Evolutionary conservation across 2,113 vertebrate species (phyloP), one percentile per base, ranked within the genome.

Genomic region (Spea multiplicata): DNA sequence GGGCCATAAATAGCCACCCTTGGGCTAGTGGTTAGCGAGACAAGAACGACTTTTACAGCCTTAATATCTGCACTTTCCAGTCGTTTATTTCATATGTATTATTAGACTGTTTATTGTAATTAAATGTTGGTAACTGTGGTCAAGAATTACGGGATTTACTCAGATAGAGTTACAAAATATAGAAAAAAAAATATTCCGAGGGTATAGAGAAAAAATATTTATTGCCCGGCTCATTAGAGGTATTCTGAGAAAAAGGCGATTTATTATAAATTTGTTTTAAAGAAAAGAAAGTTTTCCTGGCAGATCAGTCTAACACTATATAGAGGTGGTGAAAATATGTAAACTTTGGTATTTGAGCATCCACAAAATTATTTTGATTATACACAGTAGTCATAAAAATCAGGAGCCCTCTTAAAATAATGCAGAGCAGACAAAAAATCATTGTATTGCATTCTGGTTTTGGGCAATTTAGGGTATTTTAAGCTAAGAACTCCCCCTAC

Each of bases 41-140:
- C 71, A 71, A 74, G 78, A 71, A 80, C 78, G 74, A 67, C 70
- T 80, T 80, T 80, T 80, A 80, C 62, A 16, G 66, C 71, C 71
- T 74, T 73, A 67, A 67, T 74, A 74, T 80, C 45, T 74, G 52
- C 55, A 65, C 71, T 73, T 74, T 74, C 71, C 78, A 80, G 59
- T 50, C 71, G 50, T 68, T 50, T 62, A 61, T 74, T 80, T 59
- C 72, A 30, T 10, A 10, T 68, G 62, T 80, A 80, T 80, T 80
- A 80, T 67, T 80, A 80, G 78, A 66, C 52, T 80, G 65, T 74
- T 74, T 80, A 61, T 80, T 74, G 64, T 74, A 74, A 80, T 80
- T 80, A 80, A 80, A 74, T 68, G 52, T 80, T 66, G 78, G 78
- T 74, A 13, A 74, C 5, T 3, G 78, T 74, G 78, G 78, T 74